These are phyloP conservation scores for Pyrgus malvae DNA, from an alignment of 2,888 invertebrate species.

Conservation along the genomic window DNA sequence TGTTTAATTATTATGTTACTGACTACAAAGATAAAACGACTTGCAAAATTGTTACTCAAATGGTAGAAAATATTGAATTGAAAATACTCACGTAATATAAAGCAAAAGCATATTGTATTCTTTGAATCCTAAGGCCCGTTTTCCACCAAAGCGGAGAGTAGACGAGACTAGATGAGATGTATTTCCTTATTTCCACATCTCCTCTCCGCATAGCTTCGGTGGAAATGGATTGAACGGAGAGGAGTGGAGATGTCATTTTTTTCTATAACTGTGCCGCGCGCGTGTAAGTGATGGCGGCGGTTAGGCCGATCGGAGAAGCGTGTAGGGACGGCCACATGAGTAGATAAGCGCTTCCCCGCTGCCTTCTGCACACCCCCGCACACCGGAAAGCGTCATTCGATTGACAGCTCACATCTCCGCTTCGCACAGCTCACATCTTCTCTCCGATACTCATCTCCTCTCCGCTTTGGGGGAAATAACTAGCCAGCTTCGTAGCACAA, in stretches of 20 bases:
- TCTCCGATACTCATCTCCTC: background rate
- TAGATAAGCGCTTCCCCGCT: too few relatives aligned
- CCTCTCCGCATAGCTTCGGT: background rate
- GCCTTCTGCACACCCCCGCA: too few relatives aligned
- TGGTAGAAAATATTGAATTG: too few relatives aligned
- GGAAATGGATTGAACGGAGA: constrained; percentile 7
- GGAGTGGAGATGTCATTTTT: background rate
- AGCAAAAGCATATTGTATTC: too few relatives aligned
- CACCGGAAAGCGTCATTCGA: background rate
- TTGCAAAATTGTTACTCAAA: too few relatives aligned
- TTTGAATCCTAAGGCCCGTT: background rate
- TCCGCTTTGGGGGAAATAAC: background rate
- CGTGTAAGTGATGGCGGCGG: constrained; percentile 1
- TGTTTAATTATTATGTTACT: too few relatives aligned
- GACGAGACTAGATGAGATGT: constrained; percentile 4
- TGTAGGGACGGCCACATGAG: too few relatives aligned
- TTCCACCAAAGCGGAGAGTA: background rate
- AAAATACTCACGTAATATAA: too few relatives aligned
- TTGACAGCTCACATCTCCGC: background rate
- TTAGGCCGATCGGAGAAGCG: too few relatives aligned
- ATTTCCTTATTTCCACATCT: constrained; percentile 3
- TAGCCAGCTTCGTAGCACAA: background rate
- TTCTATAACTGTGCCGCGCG: background rate
- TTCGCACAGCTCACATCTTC: background rate
- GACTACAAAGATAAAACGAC: too few relatives aligned